Evolutionary conservation across 2,888 invertebrate species (phyloP).

Genomic region (Drosophila helvetica): DNA sequence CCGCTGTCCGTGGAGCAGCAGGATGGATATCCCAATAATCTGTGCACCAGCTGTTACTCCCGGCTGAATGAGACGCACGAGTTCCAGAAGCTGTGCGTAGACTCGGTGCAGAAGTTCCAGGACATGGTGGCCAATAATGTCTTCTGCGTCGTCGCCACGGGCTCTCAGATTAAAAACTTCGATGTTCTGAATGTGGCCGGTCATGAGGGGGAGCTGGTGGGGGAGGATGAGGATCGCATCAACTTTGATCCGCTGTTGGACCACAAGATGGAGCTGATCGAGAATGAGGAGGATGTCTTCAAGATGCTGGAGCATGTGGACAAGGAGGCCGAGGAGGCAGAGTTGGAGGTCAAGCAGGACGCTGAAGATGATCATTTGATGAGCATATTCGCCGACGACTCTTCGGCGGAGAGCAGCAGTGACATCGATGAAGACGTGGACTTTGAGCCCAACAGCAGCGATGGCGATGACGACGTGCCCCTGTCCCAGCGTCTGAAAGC

Average conservation of each 20-base stretch:
- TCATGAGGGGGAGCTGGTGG: constrained; percentile 55
- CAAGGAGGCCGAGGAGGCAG: constrained; percentile 71
- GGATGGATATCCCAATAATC: constrained; percentile 80
- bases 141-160: constrained; percentile 13
- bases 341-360: constrained; percentile 51
- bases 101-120: constrained; percentile 77
- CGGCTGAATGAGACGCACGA: constrained; percentile 76
- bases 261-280: constrained; percentile 79
- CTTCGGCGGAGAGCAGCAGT: constrained; percentile 55
- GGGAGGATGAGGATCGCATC: constrained; percentile 78
- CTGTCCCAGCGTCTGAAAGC: constrained; percentile 68
- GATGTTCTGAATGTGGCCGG: constrained; percentile 58
- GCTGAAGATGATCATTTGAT: constrained; percentile 18
- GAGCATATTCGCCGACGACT: constrained; percentile 51
- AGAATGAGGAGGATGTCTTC: constrained; percentile 81
- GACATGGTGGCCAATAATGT: constrained; percentile 59
- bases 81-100: constrained; percentile 78
- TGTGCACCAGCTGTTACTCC: constrained; percentile 72
- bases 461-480: constrained; percentile 77
- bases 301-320: constrained; percentile 81
- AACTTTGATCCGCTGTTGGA: constrained; percentile 79
- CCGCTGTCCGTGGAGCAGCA: constrained; percentile 77
- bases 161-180: constrained; percentile 55
- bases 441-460: constrained; percentile 67
- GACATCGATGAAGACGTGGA: constrained; percentile 66